Conservation (phyloP, 2,113 vertebrate species). For the Peucedramus taeniatus region DNA sequence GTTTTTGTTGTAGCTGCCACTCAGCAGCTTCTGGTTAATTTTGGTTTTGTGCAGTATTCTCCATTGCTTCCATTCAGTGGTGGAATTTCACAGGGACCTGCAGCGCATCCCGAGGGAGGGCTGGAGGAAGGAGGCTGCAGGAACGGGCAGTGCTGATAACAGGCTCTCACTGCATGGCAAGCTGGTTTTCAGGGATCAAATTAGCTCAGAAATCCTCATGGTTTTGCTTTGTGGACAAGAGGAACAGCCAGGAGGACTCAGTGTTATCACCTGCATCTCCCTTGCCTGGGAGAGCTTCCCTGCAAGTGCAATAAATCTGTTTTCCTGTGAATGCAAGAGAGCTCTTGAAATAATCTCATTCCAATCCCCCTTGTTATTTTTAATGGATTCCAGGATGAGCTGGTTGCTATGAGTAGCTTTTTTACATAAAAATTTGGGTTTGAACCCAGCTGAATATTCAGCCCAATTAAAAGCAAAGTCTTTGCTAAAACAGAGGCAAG, state of each 20-base stretch:
- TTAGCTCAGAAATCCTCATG: neutral
- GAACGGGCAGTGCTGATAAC: neutral
- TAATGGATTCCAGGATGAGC: slow-evolving; percentile 22
- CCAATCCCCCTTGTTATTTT: slow-evolving; percentile 6
- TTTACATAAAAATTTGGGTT: slow-evolving; percentile 16
- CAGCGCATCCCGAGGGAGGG: neutral
- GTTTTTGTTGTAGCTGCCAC: neutral
- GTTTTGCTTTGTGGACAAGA: neutral
- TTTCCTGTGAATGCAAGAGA: slow-evolving; percentile 5
- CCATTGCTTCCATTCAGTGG: neutral
- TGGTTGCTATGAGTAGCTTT: neutral
- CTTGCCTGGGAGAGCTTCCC: neutral
- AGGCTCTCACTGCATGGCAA: neutral
- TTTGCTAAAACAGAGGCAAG: neutral
- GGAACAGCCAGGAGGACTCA: neutral
- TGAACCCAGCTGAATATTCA: slow-evolving; percentile 42
- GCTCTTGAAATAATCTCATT: slow-evolving; percentile 37
- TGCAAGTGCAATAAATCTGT: slow-evolving; percentile 7
- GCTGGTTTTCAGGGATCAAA: neutral
- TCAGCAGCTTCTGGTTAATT: neutral
- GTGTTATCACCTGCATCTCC: neutral
- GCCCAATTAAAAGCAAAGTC: slow-evolving; percentile 34
- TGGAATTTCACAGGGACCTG: neutral
- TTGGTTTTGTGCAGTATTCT: neutral
- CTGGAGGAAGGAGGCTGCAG: neutral